Evolutionary conservation across 2,797 vertebrate species (phyloP).

Genomic region (Sarcophilus harrisii): DNA sequence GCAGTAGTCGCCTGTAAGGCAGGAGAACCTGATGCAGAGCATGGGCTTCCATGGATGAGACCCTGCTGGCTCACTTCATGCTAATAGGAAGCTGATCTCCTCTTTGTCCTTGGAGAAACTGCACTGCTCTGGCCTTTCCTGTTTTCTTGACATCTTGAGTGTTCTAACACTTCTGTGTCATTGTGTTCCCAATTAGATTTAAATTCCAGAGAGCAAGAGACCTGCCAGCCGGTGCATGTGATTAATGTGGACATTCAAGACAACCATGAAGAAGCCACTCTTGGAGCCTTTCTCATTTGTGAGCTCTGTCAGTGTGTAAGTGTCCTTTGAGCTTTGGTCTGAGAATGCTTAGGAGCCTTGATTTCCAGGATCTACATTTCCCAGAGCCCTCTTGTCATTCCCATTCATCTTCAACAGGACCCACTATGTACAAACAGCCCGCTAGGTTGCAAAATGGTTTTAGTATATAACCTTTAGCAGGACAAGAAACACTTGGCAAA

Average conservation of each 20-base stretch:
- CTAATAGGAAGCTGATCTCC: not conserved
- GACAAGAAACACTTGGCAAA: not conserved
- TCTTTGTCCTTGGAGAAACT: not conserved
- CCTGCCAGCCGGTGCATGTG: conserved; percentile 96
- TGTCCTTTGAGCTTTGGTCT: conserved; percentile 64
- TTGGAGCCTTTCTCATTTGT: conserved; percentile 99
- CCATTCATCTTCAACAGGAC: not conserved
- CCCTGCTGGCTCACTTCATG: no score
- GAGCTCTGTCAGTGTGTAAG: conserved; percentile 99
- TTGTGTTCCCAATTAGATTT: conserved; percentile 87
- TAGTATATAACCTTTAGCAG: not conserved
- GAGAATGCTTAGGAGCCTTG: not conserved
- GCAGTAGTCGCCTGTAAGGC: not conserved
- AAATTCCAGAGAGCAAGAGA: conserved; percentile 97
- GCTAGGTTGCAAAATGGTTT: not conserved
- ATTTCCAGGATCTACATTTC: not conserved
- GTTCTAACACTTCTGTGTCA: not conserved
- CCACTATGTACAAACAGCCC: not conserved
- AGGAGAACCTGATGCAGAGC: not conserved
- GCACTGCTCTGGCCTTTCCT: no score
- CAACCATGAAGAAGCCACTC: conserved; percentile 98
- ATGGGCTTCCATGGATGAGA: no score
- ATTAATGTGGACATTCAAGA: conserved; percentile 99
- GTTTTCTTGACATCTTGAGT: not conserved
- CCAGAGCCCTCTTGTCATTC: not conserved